These are phyloP conservation scores for Zele albiditarsus DNA, from an alignment of 2,888 invertebrate genomes.

Conservation along the genomic window DNA sequence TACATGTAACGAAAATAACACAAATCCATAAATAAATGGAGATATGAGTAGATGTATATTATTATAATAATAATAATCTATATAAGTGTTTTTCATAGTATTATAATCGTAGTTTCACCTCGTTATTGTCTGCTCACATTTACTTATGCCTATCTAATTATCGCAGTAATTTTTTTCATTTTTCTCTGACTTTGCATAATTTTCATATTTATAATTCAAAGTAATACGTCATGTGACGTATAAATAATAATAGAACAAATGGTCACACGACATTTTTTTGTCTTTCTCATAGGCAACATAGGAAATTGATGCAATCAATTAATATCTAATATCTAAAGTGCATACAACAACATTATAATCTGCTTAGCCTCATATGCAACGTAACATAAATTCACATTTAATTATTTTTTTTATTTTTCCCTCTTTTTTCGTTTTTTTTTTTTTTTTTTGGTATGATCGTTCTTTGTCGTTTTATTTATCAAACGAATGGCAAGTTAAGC, in stretches of 20 bases:
- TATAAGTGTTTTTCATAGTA: constrained; percentile 5
- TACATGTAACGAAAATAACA: not conserved
- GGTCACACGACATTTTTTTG: not conserved
- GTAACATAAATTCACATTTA: not conserved
- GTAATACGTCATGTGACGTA: not conserved
- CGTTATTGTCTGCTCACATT: constrained; percentile 72
- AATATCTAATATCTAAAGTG: constrained; percentile 23
- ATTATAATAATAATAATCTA: constrained; percentile 7
- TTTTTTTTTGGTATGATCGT: constrained; percentile 1
- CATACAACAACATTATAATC: constrained; percentile 32
- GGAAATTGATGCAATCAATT: not conserved
- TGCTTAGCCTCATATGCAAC: constrained; percentile 16
- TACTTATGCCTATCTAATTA: constrained; percentile 64
- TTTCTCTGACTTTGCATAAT: constrained; percentile 3
- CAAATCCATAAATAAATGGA: not conserved
- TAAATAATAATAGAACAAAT: constrained; percentile 10
- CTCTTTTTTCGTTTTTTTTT: not conserved
- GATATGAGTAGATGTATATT: not conserved
- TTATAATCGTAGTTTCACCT: constrained; percentile 6
- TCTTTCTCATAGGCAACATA: not conserved
- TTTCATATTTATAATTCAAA: not conserved
- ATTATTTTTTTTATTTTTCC: not conserved
- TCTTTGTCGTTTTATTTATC: not conserved
- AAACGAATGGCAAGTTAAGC: constrained; percentile 22
- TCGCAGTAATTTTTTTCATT: constrained; percentile 43